A percentile compares a stretch with the other conserved stretches of the same genome.
Conservation (phyloP, 2,888 invertebrate species). For the Rhingia campestris region DNA sequence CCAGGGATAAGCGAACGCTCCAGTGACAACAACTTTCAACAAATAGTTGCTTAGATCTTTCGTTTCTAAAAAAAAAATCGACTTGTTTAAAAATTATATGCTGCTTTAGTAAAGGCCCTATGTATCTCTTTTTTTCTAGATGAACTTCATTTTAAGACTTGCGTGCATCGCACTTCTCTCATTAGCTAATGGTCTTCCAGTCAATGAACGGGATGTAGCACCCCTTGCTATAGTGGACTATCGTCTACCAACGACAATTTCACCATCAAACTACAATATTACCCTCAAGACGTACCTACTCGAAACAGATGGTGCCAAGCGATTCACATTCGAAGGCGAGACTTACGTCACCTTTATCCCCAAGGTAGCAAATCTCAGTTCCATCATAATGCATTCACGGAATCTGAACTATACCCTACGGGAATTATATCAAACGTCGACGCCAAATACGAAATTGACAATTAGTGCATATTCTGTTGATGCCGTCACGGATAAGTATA, state of each 20-base stretch:
- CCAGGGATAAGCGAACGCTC: too few species aligned
- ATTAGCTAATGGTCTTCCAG: slow-evolving; percentile 14
- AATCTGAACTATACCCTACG: slow-evolving; percentile 78
- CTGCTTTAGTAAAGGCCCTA: too few species aligned
- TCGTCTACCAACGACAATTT: slow-evolving; percentile 80
- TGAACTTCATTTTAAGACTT: too few species aligned
- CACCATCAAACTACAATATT: slow-evolving; percentile 84
- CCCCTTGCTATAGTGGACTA: slow-evolving; percentile 74
- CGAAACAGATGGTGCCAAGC: slow-evolving; percentile 75
- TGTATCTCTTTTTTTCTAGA: too few species aligned
- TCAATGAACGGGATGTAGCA: not conserved
- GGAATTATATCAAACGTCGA: slow-evolving; percentile 76
- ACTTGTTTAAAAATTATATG: too few species aligned
- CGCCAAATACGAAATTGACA: slow-evolving; percentile 74
- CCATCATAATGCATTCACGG: slow-evolving; percentile 84
- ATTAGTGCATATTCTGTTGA: slow-evolving; percentile 45
- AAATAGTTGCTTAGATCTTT: too few species aligned
- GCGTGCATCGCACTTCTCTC: too few species aligned
- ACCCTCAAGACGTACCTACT: slow-evolving; percentile 84
- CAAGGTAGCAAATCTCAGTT: slow-evolving; percentile 78
- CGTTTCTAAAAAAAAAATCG: too few species aligned
- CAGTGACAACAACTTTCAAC: too few species aligned
- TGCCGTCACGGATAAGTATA: slow-evolving; percentile 27
- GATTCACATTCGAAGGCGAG: slow-evolving; percentile 81
- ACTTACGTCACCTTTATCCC: slow-evolving; percentile 83